Conservation (phyloP, 2,797 vertebrate species). For the Micromesistius poutassou region DNA sequence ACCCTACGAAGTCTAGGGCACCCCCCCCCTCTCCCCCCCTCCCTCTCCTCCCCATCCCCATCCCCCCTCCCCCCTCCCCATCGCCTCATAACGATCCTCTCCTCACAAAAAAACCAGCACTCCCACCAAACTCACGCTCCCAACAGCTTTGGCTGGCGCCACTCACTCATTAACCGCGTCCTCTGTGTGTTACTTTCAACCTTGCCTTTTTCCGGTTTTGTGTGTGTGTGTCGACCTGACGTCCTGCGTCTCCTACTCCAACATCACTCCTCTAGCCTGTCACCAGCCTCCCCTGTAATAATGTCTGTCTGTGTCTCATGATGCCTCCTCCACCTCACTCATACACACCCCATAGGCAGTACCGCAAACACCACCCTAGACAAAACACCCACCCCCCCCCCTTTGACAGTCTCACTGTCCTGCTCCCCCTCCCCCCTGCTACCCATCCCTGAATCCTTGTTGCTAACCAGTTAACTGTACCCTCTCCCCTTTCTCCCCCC, state of each 20-base stretch:
- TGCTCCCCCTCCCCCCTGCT: conserved; percentile 4
- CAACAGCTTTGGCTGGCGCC: no score
- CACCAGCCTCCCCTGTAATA: no score
- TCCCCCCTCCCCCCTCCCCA: conserved; percentile 32
- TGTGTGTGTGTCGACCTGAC: background rate
- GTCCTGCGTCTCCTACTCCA: background rate
- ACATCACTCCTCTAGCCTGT: background rate
- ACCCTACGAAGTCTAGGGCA: conserved; percentile 57
- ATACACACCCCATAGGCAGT: conserved; percentile 24
- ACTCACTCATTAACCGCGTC: no score
- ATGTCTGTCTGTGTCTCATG: conserved; percentile 6
- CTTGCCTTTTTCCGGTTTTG: no score
- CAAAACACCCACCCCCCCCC: background rate
- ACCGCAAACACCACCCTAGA: conserved; percentile 54
- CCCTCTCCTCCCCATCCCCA: conserved; percentile 13
- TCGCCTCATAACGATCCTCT: conserved; percentile 23
- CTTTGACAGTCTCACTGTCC: background rate
- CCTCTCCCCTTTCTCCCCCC: conserved; percentile 30
- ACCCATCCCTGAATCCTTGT: conserved; percentile 36
- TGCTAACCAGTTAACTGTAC: conserved; percentile 51
- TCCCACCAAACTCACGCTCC: background rate
- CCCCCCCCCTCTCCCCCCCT: conserved; percentile 15
- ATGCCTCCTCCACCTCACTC: conserved; percentile 1
- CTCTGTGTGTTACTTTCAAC: no score
- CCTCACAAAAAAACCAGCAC: background rate